Conservation (phyloP, 2,797 vertebrate species). For the Sebastes hubbsi region DNA sequence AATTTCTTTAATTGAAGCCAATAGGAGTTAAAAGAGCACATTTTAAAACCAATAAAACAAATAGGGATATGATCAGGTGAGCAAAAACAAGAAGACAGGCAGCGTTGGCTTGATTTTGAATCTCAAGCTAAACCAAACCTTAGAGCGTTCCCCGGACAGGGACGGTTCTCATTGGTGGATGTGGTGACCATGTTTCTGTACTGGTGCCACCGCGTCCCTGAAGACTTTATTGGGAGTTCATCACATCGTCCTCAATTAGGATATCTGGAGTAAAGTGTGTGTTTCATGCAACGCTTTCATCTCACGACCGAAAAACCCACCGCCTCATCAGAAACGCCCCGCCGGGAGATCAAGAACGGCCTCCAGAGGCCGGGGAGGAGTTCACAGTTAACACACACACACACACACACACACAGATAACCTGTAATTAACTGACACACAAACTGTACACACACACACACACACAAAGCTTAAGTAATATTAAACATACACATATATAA, state of each 20-base stretch:
- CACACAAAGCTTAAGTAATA: neutral
- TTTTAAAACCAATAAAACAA: neutral
- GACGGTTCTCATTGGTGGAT: neutral
- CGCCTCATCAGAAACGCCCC: slow-evolving; percentile 1
- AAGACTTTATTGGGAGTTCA: neutral
- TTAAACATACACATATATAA: neutral
- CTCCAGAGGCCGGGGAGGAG: neutral
- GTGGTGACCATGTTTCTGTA: neutral
- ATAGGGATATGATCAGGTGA: neutral
- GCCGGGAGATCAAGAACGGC: neutral
- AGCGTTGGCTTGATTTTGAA: neutral
- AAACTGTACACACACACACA: neutral
- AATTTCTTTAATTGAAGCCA: no score
- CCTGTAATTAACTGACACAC: neutral
- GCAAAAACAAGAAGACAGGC: no score
- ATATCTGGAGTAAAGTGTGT: neutral
- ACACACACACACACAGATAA: no score
- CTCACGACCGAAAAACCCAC: neutral
- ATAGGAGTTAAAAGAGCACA: no score
- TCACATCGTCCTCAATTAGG: neutral
- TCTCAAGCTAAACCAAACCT: neutral
- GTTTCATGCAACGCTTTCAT: slow-evolving; percentile 17
- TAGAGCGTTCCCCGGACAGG: fast-evolving
- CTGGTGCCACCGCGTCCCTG: neutral
- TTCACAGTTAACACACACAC: neutral